Evolutionary conservation across 2,797 vertebrate genomes (phyloP), one percentile per base, ranked within the genome.

Genomic region (Adelosebastes latens): DNA sequence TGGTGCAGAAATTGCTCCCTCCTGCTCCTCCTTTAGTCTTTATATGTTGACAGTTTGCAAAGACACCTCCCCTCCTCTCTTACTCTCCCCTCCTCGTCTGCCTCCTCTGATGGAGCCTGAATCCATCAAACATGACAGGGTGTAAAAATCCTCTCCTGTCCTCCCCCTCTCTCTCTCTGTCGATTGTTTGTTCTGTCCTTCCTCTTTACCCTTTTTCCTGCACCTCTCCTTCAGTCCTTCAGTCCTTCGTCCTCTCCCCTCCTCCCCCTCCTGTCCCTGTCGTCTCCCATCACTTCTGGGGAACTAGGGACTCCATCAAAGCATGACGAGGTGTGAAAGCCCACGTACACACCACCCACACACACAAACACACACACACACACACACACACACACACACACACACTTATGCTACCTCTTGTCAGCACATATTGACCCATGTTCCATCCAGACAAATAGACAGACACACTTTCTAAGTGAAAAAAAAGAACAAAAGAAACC

Each of bases 261-360:
- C 36, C 39, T 42, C 13, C 2, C 27, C 24, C 34, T 60, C 55
- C 25, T 75, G 34, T 58, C 31, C 56, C 22, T 60, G 74, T 83
- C 62, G 8, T 71, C 72, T 70, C 31, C 55, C 49, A 81, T 88
- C 80, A 75, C 68, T 74, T 59, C 66, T 71, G 52, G 31, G 32
- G 58, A 83, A 68, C 65, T 46, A 22, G 16, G 31, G 56, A 59
- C 67, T 52, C 78, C 63, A 39, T 90, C 76, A 87, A 77, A 78
- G 62, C 75, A 60, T 64, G 87, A 80, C 88, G 71, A 74, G 61
- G 81, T 88, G 87, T 79, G 67, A 89, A 87, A 77, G 55, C 62
- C 32, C 27, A 71, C 73, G 32, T 36, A 59, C 61, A 65, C 59
- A 49, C 22, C 5, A 42, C 14, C 16, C 10, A 53, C 52, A 36